phyloP scores from a whole-genome alignment of 2,797 vertebrate species.

The Eremophila alpestris region DNA sequence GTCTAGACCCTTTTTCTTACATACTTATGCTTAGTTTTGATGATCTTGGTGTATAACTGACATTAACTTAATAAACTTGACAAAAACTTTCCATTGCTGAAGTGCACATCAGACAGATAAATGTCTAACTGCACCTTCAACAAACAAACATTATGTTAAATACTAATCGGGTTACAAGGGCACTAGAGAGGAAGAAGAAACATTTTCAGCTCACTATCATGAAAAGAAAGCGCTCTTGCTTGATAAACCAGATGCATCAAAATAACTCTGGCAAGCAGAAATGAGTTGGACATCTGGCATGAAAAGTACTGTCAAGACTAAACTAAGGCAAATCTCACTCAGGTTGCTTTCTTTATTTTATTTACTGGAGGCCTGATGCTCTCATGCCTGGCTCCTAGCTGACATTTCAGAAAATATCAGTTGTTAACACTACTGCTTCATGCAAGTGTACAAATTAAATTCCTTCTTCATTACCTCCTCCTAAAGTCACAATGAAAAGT shows the following conservation, averaged over 20 bases:
- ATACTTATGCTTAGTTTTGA: neutral
- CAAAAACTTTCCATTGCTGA: neutral
- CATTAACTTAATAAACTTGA: neutral
- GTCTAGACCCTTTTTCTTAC: neutral
- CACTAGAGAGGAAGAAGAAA: neutral
- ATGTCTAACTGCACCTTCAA: neutral
- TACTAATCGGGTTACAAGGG: neutral
- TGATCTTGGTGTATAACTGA: neutral
- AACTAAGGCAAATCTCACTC: constrained; percentile 33
- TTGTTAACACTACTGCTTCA: neutral
- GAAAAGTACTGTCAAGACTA: constrained; percentile 46
- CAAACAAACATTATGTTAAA: neutral
- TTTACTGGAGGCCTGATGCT: constrained; percentile 40
- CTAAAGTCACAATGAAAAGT: neutral
- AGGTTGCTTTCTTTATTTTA: constrained; percentile 45
- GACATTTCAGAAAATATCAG: neutral
- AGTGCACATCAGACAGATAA: neutral
- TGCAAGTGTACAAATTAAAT: neutral
- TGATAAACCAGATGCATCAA: constrained; percentile 25
- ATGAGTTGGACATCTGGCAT: neutral
- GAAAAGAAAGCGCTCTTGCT: constrained; percentile 26
- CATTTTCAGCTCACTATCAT: neutral
- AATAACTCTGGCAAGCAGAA: constrained; percentile 45
- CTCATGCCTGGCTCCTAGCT: neutral
- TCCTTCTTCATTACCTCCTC: neutral